phyloP scores from a whole-genome alignment of 2,797 vertebrate species.

The Scolopax bukidnonensis region DNA sequence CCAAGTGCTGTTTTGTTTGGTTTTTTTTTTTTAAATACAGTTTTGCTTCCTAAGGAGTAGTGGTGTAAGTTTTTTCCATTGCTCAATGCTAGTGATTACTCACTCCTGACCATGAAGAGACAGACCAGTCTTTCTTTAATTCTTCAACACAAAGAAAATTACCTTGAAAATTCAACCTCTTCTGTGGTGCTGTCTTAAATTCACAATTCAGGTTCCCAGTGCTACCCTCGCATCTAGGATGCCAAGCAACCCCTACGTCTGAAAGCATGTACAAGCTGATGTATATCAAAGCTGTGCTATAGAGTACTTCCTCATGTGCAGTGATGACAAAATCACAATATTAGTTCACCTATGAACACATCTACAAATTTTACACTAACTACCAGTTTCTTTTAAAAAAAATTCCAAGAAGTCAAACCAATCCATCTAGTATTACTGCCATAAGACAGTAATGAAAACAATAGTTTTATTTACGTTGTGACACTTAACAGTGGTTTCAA shows the following conservation, averaged over 20 bases:
- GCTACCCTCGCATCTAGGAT: neutral
- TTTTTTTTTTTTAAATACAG: neutral
- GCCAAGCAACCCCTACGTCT: neutral
- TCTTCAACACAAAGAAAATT: neutral
- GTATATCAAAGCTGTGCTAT: neutral
- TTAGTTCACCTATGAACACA: neutral
- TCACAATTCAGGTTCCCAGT: neutral
- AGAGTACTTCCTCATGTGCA: neutral
- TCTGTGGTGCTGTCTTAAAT: neutral
- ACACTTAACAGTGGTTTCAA: constrained; percentile 21
- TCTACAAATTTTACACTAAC: neutral
- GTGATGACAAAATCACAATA: neutral
- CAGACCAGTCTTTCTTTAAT: neutral
- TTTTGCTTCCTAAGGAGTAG: neutral
- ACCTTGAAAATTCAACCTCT: neutral
- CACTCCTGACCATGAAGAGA: neutral
- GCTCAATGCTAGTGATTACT: neutral
- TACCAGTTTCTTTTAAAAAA: neutral
- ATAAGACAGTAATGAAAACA: neutral
- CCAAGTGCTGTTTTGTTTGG: neutral
- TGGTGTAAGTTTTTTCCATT: neutral
- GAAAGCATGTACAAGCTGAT: neutral
- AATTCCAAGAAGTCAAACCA: neutral
- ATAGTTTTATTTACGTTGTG: constrained; percentile 28
- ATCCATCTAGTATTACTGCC: neutral